Percentiles rank a stretch among this genome's conserved stretches.
These are phyloP conservation scores for Enteromius radiatus DNA, from an alignment of 2,797 vertebrate species.

Conservation along the genomic window DNA sequence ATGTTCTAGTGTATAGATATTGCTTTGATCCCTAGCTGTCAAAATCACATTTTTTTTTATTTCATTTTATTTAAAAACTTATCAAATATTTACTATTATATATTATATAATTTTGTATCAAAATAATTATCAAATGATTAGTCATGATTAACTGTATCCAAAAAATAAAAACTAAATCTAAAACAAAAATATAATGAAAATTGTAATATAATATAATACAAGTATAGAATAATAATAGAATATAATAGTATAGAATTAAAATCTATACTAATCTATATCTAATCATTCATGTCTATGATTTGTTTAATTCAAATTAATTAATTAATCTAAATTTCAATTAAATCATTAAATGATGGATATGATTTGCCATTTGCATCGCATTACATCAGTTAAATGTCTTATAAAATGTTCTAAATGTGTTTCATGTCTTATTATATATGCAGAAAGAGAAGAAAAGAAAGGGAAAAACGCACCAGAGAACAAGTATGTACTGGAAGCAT, in stretches of 20 bases:
- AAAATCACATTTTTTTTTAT: too few species aligned
- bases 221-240: neutral
- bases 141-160: too few species aligned
- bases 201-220: neutral
- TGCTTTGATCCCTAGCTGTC: neutral
- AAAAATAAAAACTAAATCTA: neutral
- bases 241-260: neutral
- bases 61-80: neutral
- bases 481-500: neutral
- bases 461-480: too few species aligned
- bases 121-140: too few species aligned
- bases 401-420: neutral
- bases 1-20: neutral
- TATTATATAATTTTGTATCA: too few species aligned
- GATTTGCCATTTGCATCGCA: neutral
- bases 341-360: too few species aligned
- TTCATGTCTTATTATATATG: neutral
- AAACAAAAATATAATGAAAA: neutral
- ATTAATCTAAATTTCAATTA: too few species aligned
- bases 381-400: neutral
- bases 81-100: too few species aligned
- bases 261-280: neutral
- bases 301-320: too few species aligned
- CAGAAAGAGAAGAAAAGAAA: neutral
- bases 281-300: neutral